phyloP scores from a whole-genome alignment of 2,888 invertebrate genomes.

The Drosophila recens region DNA sequence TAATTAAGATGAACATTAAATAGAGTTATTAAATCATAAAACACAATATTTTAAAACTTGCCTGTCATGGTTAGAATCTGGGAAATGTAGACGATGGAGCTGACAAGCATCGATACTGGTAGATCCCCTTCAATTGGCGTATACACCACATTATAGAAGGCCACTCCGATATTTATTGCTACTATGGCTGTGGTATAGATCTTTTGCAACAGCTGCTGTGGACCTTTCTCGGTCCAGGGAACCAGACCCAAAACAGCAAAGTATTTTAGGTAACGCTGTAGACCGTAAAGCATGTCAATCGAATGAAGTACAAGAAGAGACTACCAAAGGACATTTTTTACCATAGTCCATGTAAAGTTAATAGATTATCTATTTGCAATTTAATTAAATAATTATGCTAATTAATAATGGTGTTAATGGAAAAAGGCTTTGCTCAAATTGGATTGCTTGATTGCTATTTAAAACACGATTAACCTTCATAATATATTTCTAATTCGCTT shows the following conservation, averaged over 20 bases:
- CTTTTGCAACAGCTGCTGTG: constrained; percentile 52
- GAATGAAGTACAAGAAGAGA: not conserved
- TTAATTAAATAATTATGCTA: constrained; percentile 44
- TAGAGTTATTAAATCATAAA: not conserved
- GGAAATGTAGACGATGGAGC: constrained; percentile 61
- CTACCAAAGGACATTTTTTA: not conserved
- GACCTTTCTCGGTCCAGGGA: constrained; percentile 58
- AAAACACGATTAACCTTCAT: too few species aligned
- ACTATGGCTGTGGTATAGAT: constrained; percentile 63
- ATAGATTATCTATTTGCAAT: constrained; percentile 18
- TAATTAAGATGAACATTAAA: not conserved
- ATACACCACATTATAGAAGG: constrained; percentile 47
- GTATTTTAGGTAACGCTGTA: constrained; percentile 67
- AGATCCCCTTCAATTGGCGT: constrained; percentile 37
- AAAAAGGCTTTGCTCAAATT: not conserved
- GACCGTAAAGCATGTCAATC: constrained; percentile 59
- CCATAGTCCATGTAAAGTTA: not conserved
- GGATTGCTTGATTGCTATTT: not conserved
- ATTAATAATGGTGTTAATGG: not conserved
- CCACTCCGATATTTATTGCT: constrained; percentile 36
- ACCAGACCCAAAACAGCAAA: constrained; percentile 73
- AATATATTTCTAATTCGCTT: too few species aligned
- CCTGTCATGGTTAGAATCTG: constrained; percentile 59
- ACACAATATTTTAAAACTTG: not conserved
- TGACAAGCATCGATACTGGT: constrained; percentile 65